These are phyloP conservation scores for Sphecodes monilicornis DNA, from an alignment of 2,888 invertebrate genomes.

Conservation along the genomic window DNA sequence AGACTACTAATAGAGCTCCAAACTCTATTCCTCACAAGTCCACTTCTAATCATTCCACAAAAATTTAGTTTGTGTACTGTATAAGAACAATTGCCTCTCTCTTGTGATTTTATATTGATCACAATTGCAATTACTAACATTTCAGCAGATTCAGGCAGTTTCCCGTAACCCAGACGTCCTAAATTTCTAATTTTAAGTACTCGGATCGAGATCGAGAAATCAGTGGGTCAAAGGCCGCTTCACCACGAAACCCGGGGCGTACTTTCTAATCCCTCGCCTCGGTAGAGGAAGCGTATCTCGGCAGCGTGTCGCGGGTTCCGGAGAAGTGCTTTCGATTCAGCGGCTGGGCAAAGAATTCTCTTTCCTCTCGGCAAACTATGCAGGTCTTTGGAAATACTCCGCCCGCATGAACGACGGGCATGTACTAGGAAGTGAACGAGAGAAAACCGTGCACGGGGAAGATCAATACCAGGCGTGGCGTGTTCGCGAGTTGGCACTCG, in stretches of 20 bases:
- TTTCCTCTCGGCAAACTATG: background rate
- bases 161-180: no score
- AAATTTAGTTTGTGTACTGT: no score
- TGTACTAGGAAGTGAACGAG: constrained; percentile 46
- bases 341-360: background rate
- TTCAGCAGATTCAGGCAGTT: no score
- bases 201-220: background rate
- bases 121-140: no score
- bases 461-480: constrained; percentile 64
- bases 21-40: no score
- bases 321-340: constrained; percentile 4
- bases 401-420: constrained; percentile 15
- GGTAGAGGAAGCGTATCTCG: background rate
- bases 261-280: background rate
- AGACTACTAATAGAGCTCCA: no score
- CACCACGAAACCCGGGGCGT: background rate
- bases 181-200: background rate
- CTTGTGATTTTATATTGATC: background rate
- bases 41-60: no score
- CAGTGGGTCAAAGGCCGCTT: background rate
- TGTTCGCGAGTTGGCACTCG: constrained; percentile 26
- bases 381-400: constrained; percentile 48
- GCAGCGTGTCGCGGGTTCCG: background rate
- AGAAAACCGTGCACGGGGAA: constrained; percentile 52
- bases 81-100: no score